Evolutionary conservation across 2,888 invertebrate genomes (phyloP), one percentile per base, ranked within the genome.

Genomic region (Habroteleia sp.): DNA sequence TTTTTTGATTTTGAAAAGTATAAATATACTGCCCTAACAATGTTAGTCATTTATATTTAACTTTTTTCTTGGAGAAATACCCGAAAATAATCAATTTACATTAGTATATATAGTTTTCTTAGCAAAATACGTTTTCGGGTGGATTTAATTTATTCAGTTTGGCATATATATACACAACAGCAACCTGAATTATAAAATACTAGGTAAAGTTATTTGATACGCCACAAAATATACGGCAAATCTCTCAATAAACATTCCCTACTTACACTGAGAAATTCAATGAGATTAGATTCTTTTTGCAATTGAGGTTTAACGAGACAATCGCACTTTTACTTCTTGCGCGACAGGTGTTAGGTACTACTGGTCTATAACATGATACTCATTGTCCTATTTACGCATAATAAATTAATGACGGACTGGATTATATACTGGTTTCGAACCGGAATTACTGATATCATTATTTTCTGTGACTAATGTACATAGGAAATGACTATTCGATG

Each of bases 381-480:
- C 20, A 69, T 69, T 69, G 60, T 62, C 52, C 69, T 39, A 69
- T 50, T 62, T 66, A 37, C 11, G 31, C 31, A 7, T 29, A 7
- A n/a, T 31, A 29, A 52, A 62, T 62, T 69, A 52, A 62, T 31
- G 42, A 16, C 41, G 25, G 29, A 39, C 54, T 46, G 23, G 39
- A 62, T 71, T 62, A 62, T 54, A 62, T 46, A 60, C 60, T 42
- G 58, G 68, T 69, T 69, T 56, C 31, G 1, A 33, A 46, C 46
- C 25, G 39, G 27, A 35, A 35, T 50, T 25, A 35, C 35, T 42
- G 25, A 50, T 52, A 42, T 42, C 68, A 37, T 33, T 10, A 50
- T 60, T 69, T 41, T 27, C 23, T 23, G 1, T 48, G 39, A 54
- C 52, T 33, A 44, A 62, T 62, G 17, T 17, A 25, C 35, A 35